phyloP scores from a whole-genome alignment of 92 coral and sea anemone species.

The Virgularia gustaviana region DNA sequence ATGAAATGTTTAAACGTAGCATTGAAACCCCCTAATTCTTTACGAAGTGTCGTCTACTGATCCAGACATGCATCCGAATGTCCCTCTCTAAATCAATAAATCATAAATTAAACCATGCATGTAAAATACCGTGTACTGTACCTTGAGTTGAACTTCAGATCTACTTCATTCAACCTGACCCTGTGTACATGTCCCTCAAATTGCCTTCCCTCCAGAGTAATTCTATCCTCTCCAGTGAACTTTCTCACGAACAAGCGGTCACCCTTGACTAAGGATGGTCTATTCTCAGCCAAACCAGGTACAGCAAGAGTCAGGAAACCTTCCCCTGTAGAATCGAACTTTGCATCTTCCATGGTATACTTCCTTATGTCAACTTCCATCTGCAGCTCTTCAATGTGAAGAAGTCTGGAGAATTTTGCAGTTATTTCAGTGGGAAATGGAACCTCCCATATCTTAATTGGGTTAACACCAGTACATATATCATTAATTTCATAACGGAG shows the following conservation, averaged over 20 bases:
- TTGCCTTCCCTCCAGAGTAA: slow-evolving; percentile 42
- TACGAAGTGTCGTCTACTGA: too few species aligned
- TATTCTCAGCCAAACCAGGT: slow-evolving; percentile 85
- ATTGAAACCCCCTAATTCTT: too few species aligned
- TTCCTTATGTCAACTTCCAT: slow-evolving; percentile 78
- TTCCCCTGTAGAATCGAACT: slow-evolving; percentile 13
- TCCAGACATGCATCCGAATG: too few species aligned
- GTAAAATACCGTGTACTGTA: too few species aligned
- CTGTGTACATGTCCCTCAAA: slow-evolving; percentile 71
- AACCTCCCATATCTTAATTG: slow-evolving; percentile 44
- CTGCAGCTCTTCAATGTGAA: slow-evolving; percentile 76
- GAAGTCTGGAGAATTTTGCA: slow-evolving; percentile 60
- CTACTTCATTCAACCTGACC: slow-evolving; percentile 60
- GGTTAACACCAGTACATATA: too few species aligned
- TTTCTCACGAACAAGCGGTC: slow-evolving; percentile 62
- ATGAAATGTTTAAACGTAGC: too few species aligned
- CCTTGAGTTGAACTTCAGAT: slow-evolving; percentile 61
- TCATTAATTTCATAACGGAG: slow-evolving; percentile 62
- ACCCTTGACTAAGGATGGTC: slow-evolving; percentile 75
- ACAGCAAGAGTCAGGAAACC: slow-evolving; percentile 35
- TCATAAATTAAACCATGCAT: too few species aligned
- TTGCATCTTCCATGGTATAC: slow-evolving; percentile 58
- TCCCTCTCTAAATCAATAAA: too few species aligned
- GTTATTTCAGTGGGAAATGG: slow-evolving; percentile 38
- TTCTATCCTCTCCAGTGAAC: slow-evolving; percentile 47